phyloP scores from a whole-genome alignment of 2,797 vertebrate genomes.

The Pseudochirops corinnae region DNA sequence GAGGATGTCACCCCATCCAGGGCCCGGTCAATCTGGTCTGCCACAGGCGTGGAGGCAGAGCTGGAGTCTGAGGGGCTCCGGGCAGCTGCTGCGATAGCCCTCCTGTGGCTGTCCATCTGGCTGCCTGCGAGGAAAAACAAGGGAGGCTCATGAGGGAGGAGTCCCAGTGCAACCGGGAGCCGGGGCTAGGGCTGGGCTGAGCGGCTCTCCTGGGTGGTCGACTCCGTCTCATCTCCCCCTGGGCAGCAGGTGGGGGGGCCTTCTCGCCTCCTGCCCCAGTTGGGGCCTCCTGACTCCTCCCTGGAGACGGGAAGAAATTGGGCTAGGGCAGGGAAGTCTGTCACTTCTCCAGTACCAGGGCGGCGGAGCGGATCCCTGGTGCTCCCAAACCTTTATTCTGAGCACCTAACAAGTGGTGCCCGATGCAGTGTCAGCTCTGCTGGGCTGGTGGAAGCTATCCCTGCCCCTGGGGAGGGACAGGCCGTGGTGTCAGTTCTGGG shows the following conservation, averaged over 20 bases:
- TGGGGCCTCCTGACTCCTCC: slow-evolving; percentile 71
- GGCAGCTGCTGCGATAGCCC: slow-evolving; percentile 83
- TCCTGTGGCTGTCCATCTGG: slow-evolving; percentile 87
- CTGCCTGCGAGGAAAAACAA: slow-evolving; percentile 83
- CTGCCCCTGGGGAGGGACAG: slow-evolving; percentile 54
- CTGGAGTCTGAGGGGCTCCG: slow-evolving; percentile 87
- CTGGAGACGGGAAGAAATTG: slow-evolving; percentile 31
- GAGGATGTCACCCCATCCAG: slow-evolving; percentile 76
- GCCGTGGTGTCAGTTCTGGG: slow-evolving; percentile 72
- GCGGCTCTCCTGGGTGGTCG: neutral
- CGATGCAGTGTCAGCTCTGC: slow-evolving; percentile 12
- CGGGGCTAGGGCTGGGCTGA: slow-evolving; percentile 35
- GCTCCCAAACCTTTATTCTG: neutral
- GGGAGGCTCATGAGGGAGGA: slow-evolving; percentile 34
- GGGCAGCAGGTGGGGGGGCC: slow-evolving; percentile 58
- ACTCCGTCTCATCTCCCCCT: slow-evolving; percentile 17
- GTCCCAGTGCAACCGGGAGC: slow-evolving; percentile 27
- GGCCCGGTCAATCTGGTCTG: slow-evolving; percentile 77
- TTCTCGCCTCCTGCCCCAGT: slow-evolving; percentile 86
- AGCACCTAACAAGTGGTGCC: slow-evolving; percentile 56
- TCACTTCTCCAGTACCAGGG: slow-evolving; percentile 63
- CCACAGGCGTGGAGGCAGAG: slow-evolving; percentile 81
- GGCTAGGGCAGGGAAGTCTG: slow-evolving; percentile 3
- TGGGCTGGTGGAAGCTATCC: slow-evolving; percentile 54
- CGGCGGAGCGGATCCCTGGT: slow-evolving; percentile 62